Evolutionary conservation across 1,140 invertebrate species (phyloP).

Genomic region (Trypoxylus dichotomus): DNA sequence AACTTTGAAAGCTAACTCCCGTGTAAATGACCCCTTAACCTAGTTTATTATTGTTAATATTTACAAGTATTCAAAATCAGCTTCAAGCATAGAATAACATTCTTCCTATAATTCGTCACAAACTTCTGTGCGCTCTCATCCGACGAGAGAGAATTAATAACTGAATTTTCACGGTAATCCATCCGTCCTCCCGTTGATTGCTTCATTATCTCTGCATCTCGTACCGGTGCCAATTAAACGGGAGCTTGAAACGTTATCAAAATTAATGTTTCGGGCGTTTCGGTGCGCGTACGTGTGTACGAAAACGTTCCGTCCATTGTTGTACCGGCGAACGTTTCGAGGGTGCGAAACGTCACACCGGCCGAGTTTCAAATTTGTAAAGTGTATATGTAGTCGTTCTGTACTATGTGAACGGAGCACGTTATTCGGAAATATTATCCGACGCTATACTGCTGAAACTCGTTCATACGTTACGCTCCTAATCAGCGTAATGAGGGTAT

Average conservation of each 20-base stretch:
- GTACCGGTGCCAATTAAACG: slow-evolving; percentile 31
- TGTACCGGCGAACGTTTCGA: neutral
- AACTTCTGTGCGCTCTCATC: neutral
- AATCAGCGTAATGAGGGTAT: slow-evolving; percentile 25
- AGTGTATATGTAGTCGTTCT: neutral
- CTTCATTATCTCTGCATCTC: slow-evolving; percentile 33
- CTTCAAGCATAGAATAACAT: neutral
- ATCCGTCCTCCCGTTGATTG: slow-evolving; percentile 23
- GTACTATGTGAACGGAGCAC: no score
- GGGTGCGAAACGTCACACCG: neutral
- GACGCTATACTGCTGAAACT: neutral
- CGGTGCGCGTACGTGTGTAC: neutral
- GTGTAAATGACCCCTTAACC: no score
- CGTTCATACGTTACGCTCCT: neutral
- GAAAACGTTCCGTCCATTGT: neutral
- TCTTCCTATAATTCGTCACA: neutral
- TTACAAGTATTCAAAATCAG: no score
- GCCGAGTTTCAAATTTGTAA: neutral
- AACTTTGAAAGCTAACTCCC: no score
- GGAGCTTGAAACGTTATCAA: slow-evolving; percentile 29
- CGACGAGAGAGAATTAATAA: slow-evolving; percentile 13
- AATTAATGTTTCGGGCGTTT: slow-evolving; percentile 22
- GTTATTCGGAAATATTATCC: neutral
- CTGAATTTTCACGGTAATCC: slow-evolving; percentile 15
- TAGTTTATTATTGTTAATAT: no score